Evolutionary conservation across 1,140 invertebrate species (phyloP).

Genomic region (Aculops lycopersici): DNA sequence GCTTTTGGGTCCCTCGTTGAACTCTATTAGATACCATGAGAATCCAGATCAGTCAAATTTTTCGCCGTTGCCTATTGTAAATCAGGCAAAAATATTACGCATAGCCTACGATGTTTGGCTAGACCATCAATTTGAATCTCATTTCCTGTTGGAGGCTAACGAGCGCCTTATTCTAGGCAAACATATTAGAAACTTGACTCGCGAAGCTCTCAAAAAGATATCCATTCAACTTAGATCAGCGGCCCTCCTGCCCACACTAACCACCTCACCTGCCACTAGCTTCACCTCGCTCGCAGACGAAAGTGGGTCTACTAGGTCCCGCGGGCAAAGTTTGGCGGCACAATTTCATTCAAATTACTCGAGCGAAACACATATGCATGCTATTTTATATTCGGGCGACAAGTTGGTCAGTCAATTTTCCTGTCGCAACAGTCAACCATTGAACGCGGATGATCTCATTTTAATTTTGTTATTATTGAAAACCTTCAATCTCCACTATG

Average conservation of each 20-base stretch:
- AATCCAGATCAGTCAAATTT: too few relatives aligned
- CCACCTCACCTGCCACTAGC: background rate
- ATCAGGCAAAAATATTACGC: background rate
- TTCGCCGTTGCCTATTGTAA: background rate
- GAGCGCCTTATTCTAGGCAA: background rate
- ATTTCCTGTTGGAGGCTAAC: background rate
- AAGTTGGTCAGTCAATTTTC: background rate
- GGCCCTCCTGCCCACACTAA: background rate
- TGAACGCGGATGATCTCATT: background rate
- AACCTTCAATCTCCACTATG: background rate
- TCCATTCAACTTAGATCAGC: background rate
- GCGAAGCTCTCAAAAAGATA: background rate
- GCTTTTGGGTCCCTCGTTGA: background rate
- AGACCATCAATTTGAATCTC: background rate
- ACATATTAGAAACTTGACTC: background rate
- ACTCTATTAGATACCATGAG: background rate
- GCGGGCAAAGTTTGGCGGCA: background rate
- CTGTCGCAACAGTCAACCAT: background rate
- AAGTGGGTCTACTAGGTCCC: background rate
- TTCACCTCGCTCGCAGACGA: background rate
- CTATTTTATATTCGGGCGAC: background rate
- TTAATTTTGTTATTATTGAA: background rate
- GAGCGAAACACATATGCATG: background rate
- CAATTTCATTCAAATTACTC: background rate
- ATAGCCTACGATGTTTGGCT: background rate